Evolutionary conservation across 2,113 vertebrate genomes (phyloP).

Genomic region (Cisticola juncidis): DNA sequence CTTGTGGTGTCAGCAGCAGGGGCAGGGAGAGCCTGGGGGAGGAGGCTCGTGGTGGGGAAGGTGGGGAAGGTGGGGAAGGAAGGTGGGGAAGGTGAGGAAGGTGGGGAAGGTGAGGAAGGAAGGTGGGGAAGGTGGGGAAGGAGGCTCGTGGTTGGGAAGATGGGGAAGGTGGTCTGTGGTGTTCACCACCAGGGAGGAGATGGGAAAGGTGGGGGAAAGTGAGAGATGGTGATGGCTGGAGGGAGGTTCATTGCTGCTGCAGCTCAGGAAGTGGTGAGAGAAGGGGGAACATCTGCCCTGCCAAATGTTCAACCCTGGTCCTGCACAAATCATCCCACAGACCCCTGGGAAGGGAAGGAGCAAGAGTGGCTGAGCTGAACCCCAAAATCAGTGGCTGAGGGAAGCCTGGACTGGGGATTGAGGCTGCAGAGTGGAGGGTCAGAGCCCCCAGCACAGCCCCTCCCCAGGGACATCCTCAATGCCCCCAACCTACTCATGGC

Average conservation of each 20-base stretch:
- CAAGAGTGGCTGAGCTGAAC: neutral
- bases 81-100: neutral
- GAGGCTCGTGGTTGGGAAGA: neutral
- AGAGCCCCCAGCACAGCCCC: neutral
- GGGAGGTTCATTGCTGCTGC: neutral
- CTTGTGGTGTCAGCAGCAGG: neutral
- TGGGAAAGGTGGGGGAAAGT: neutral
- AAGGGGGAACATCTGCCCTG: neutral
- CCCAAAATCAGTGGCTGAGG: neutral
- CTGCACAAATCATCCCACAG: neutral
- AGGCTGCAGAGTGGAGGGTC: fast-evolving
- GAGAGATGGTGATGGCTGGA: neutral
- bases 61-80: neutral
- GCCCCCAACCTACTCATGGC: too few relatives aligned
- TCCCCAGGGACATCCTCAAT: fast-evolving
- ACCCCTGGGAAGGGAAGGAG: neutral
- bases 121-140: too few relatives aligned
- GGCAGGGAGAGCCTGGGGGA: neutral
- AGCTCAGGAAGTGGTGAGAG: neutral
- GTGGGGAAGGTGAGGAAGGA: neutral
- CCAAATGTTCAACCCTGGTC: neutral
- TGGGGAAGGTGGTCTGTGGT: neutral
- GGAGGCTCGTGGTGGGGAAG: neutral
- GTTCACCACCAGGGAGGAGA: neutral
- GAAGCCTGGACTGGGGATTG: neutral